Percentiles rank a stretch among this genome's conserved stretches.
Evolutionary conservation across 2,888 invertebrate species (phyloP).

Genomic region (Hypomecis atomaria): DNA sequence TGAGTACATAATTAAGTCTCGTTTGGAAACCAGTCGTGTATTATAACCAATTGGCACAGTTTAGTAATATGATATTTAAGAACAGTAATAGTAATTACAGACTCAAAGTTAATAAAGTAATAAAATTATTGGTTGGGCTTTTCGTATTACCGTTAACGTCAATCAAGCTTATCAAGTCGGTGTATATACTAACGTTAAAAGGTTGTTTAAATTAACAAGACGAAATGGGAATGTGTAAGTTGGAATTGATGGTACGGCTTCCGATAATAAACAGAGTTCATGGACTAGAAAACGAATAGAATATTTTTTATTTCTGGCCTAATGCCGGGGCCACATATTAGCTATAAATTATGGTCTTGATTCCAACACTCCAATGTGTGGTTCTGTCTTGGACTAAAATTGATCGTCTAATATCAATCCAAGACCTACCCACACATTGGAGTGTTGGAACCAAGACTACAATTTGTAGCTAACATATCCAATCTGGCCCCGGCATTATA

Average conservation of each 20-base stretch:
- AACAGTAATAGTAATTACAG: constrained; percentile 22
- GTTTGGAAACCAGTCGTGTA: constrained; percentile 17
- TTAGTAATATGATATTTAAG: constrained; percentile 17
- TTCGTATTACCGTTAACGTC: constrained; percentile 26
- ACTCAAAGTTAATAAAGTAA: constrained; percentile 25
- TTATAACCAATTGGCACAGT: constrained; percentile 18
- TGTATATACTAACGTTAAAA: constrained; percentile 20
- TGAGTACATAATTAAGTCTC: neutral
- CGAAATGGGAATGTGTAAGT: constrained; percentile 7
- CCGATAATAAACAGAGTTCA: constrained; percentile 2
- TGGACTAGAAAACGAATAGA: neutral
- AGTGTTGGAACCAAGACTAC: too few relatives aligned
- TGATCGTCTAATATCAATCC: too few relatives aligned
- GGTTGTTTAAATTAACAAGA: constrained; percentile 21
- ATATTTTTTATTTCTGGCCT: neutral
- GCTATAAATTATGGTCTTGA: too few relatives aligned
- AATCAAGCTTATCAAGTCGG: constrained; percentile 12
- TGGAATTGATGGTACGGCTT: constrained; percentile 1
- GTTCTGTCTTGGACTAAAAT: too few relatives aligned
- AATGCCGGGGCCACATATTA: too few relatives aligned
- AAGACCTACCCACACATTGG: too few relatives aligned
- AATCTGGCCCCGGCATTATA: too few relatives aligned
- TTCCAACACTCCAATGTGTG: too few relatives aligned
- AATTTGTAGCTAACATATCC: too few relatives aligned
- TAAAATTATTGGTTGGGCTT: constrained; percentile 17